Base-by-base conservation (phyloP, 2,888 invertebrate genomes). In the Nemotelus pantherinus region DNA sequence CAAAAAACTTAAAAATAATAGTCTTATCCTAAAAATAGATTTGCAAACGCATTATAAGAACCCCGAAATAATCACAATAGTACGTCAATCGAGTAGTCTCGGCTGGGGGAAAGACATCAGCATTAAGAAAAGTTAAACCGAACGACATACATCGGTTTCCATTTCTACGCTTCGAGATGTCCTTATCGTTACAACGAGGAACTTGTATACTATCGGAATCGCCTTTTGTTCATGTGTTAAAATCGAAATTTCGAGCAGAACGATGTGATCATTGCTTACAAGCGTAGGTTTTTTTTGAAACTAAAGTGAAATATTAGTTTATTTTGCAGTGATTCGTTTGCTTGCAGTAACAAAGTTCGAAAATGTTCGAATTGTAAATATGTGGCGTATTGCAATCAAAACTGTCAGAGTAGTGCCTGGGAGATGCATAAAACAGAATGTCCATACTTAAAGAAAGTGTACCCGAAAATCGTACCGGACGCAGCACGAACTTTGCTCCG, bases 341-440 rank as follows among this genome's bases (percentile, higher is more conserved):
- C n/a, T 47, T 60, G 3, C 87, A 95, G 94, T 83, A 88, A 89
- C 70, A 92, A 92, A 84, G 89, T 95, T 70, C 87, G 91, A 45
- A 94, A 94, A 87, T 97, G 97, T 87, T 93, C 95, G 0, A 92
- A 91, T 74, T 97, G 97, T 87, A 91, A 93, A 77, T 93, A 93
- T 83, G 92, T 94, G 0, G 91, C 92, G 85, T 97, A 97, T 84
- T 97, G 97, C 84, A 92, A 92, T 81, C 90, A 91, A 72, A 86
- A 85, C 55, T 97, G 97, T 86, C 97, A 97, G 87, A 92, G 89
- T 85, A 90, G 92, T 82, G 93, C 93, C 9, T 97, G 97, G 97
- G 84, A 86, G 7, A 89, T 93, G 78, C 97, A 97, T 85, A 96
- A 94, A 88, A 88, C 88, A 84, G 97, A 97, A 88, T 97, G 97